These are phyloP conservation scores for Dichetophora obliterata DNA, from an alignment of 2,888 invertebrate genomes.

Conservation along the genomic window DNA sequence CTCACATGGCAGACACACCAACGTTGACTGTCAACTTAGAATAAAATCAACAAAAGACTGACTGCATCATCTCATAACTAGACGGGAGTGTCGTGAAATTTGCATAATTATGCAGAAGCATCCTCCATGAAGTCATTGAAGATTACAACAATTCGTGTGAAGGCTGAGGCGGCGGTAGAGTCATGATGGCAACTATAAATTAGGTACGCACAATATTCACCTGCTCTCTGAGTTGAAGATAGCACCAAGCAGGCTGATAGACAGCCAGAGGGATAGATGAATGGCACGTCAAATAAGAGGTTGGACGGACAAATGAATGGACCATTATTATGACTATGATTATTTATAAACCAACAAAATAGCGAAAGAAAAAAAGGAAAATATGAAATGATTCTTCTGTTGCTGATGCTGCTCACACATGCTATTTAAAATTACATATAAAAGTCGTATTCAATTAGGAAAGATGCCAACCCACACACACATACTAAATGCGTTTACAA, in stretches of 20 bases:
- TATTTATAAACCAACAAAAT: not conserved
- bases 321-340: not conserved
- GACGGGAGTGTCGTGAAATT: slow-evolving; percentile 52
- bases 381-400: not conserved
- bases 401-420: slow-evolving; percentile 13
- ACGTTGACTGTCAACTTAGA: slow-evolving; percentile 15
- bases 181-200: slow-evolving; percentile 21
- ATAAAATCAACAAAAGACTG: not conserved
- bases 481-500: not conserved
- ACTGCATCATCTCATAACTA: slow-evolving; percentile 42
- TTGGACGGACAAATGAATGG: not conserved
- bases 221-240: not conserved
- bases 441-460: slow-evolving; percentile 31
- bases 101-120: slow-evolving; percentile 51
- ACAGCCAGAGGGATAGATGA: not conserved
- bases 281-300: not conserved
- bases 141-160: slow-evolving; percentile 9
- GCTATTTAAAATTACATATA: slow-evolving; percentile 12
- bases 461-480: not conserved
- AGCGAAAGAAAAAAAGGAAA: not conserved
- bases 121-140: not conserved
- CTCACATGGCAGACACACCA: not conserved
- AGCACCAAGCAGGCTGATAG: not conserved
- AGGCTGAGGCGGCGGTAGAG: slow-evolving; percentile 16
- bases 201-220: slow-evolving; percentile 25